Evolutionary conservation across 2,888 invertebrate genomes (phyloP), one percentile per base, ranked within the genome.

Genomic region (Apamea monoglypha): DNA sequence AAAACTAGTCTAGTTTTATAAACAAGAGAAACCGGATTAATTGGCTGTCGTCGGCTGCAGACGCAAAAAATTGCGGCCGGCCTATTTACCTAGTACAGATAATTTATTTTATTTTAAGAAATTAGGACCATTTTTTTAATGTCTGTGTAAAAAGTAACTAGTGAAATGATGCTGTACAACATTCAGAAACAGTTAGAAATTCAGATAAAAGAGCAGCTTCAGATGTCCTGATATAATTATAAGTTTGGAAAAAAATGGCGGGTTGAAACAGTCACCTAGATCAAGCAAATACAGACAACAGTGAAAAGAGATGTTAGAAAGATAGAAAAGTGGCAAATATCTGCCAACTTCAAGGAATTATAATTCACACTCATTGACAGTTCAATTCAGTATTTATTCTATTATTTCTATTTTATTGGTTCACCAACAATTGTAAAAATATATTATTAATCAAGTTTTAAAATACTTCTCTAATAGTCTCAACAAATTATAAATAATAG

Each of bases 21-120:
- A 81, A 75, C 80, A 74, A 81, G 76, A 74, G 32, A 74, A 85
- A 69, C 64, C 50, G 75, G 53, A 87, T 87, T 86, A 86, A 87
- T 86, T 80, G 68, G 59, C 76, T 86, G 89, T 86, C 82, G 78
- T 77, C 84, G 76, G 36, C 32, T 50, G 56, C 40, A 82, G 73
- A 81, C 78, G 74, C 66, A 76, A 82, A 78, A 77, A 79, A 64
- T 53, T 44, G 63, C n/a, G 70, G 44, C 36, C 78, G 80, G 56
- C 82, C 86, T 86, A 80, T 75, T 77, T 84, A n/a, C n/a, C n/a
- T n/a, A 29, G 18, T 80, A 78, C 63, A 76, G 21, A 6, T 68
- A 71, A 80, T 80, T 59, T 78, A 71, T 78, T 87, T 44, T 61
- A 80, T 85, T 87, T 40, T 40, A 76, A 78, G 82, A 76, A 87